Evolutionary conservation across 2,797 vertebrate species (phyloP), one percentile per base, ranked within the genome.

Genomic region (Sebastes kiyomatsui): DNA sequence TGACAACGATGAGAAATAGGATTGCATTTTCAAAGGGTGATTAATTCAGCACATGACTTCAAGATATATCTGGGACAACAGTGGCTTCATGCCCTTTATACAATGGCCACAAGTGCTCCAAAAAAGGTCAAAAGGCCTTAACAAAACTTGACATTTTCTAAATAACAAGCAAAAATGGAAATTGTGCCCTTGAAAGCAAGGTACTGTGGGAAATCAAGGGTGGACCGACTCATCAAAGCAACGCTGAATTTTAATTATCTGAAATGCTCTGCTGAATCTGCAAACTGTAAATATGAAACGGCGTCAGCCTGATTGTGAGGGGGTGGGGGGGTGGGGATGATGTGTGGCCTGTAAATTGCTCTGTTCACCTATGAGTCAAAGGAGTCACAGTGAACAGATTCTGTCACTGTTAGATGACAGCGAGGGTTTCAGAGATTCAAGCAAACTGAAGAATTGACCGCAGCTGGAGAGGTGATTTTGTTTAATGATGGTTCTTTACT

Each of bases 181-280:
- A 92, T 81, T 42, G 64, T 81, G 93, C 90, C 93, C 94, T 94
- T 94, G 91, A 91, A 89, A 88, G 84, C 72, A 67, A 86, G 80
- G 77, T 86, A 85, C 81, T 87, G 77, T 80, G 80, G 86, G 88
- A 92, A 92, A 89, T 90, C 90, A 91, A 87, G 81, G 88, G 87
- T 82, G 78, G 77, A 79, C 72, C 80, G 38, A 76, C 83, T 92
- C 87, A 92, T 94, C 90, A 94, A 93, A 92, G 85, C 52, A 66
- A 66, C 30, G 27, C 56, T 80, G 91, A 78, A 92, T 90, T 93
- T 80, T 93, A 94, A 95, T 93, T 82, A 93, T 93, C 84, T 84
- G 77, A 79, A 90, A 90, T 71, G 83, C 84, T 83, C 86, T 91
- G 90, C 90, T 94, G 92, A 95, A 91, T 93, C 84, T 79, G 92